phyloP scores from a whole-genome alignment of 2,888 invertebrate genomes.

The Parasteatoda lunata region DNA sequence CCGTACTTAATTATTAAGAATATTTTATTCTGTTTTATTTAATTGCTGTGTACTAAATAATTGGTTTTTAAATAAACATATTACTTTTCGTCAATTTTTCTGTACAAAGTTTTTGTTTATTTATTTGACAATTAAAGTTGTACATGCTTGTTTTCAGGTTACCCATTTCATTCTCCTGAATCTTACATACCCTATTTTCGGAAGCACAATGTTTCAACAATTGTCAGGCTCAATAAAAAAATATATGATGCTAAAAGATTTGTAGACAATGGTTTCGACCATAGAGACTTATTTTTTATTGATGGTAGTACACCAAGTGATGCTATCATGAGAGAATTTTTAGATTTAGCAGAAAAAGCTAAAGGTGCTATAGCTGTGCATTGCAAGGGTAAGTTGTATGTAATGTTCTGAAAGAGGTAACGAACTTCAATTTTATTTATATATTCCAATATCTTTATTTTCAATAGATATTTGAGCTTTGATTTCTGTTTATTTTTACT shows the following conservation, averaged over 20 bases:
- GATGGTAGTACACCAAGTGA: conserved; percentile 97
- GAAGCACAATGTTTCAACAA: conserved; percentile 86
- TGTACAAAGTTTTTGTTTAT: too few relatives aligned
- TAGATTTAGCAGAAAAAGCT: conserved; percentile 88
- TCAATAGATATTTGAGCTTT: too few relatives aligned
- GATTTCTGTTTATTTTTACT: too few relatives aligned
- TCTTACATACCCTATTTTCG: conserved; percentile 94
- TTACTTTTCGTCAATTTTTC: too few relatives aligned
- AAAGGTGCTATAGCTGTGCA: conserved; percentile 96
- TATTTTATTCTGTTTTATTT: too few relatives aligned
- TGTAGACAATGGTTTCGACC: conserved; percentile 91
- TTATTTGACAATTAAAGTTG: too few relatives aligned
- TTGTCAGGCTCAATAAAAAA: conserved; percentile 92
- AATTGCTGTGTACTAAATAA: too few relatives aligned
- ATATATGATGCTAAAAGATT: conserved; percentile 92
- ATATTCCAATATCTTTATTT: too few relatives aligned
- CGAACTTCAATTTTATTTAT: too few relatives aligned
- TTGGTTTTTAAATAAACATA: too few relatives aligned
- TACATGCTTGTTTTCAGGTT: conserved; percentile 73
- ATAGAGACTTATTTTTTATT: conserved; percentile 95
- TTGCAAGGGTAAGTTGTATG: conserved; percentile 86
- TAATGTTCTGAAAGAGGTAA: neutral
- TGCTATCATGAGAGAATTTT: conserved; percentile 89
- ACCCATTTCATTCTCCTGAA: conserved; percentile 88
- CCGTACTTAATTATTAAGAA: too few relatives aligned